Base-by-base conservation (phyloP, 2,797 vertebrate species). In the Peromyscus attwateri region DNA sequence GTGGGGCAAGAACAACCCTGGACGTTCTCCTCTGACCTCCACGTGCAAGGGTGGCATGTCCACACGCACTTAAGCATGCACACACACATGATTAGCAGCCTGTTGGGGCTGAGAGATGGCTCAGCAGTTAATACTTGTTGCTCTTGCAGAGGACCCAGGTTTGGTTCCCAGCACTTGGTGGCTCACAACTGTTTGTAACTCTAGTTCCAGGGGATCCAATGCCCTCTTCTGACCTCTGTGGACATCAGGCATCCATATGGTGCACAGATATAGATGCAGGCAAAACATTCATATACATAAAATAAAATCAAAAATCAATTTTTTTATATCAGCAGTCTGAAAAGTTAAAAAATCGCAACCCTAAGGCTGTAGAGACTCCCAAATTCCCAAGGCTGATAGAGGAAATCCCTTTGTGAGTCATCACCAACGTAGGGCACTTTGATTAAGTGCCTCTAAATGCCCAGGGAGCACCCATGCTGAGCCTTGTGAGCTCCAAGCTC, bases 291-390 rank as follows among this genome's bases (percentile, higher is more conserved):
- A 85, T 68, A n/a, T 46, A 85, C 5, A 27, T n/a, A n/a, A 84
- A 49, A 62, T 37, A 81, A 81, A 60, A 83, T 62, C 17, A 19
- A 19, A n/a, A n/a, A n/a, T n/a, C n/a, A n/a, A n/a, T n/a, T n/a
- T n/a, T n/a, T 75, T 19, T 13, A 43, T 60, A n/a, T 52, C 10
- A 37, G 57, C 43, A 16, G 27, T 6, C 43, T 37, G 19, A 8
- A 66, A 95, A 92, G 92, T 62, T 91, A 55, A 37, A 17, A 37
- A 94, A 93, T 57, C 40, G 14, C 6, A 83, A 17, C 37, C 23
- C 71, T 8, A n/a, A 71, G 17, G 64, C 29, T 66, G 16, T 43
- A n/a, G 46, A 52, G 37, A 11, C 52, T 70, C 73, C 64, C 64
- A 66, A 12, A 87, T 9, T 16, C 62, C 49, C 37, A 19, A 1